These are phyloP conservation scores for Centruroides sculpturatus DNA, from an alignment of 1,140 invertebrate genomes.

Conservation along the genomic window DNA sequence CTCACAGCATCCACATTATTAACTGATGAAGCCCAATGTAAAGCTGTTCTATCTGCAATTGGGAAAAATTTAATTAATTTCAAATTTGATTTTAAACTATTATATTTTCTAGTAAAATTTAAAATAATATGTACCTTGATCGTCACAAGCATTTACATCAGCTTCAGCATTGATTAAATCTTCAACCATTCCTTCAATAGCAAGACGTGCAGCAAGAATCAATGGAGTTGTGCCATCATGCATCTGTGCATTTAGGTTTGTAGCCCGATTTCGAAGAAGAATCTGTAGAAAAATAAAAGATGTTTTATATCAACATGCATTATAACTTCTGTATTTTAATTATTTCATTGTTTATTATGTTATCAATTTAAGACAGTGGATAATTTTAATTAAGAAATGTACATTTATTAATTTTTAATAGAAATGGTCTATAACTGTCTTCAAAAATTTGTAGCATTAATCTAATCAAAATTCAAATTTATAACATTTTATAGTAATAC, in stretches of 20 bases:
- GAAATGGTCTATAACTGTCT: too few relatives aligned
- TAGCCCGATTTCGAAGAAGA: conserved; percentile 72
- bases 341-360: too few relatives aligned
- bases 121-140: conserved; percentile 40
- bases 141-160: conserved; percentile 89
- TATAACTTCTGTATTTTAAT: not conserved
- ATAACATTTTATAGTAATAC: too few relatives aligned
- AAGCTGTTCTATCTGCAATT: conserved; percentile 54
- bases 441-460: too few relatives aligned
- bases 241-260: conserved; percentile 86
- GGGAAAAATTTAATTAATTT: not conserved
- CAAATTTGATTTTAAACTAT: not conserved
- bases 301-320: not conserved
- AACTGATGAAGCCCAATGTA: conserved; percentile 93
- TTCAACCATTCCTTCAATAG: conserved; percentile 83
- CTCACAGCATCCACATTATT: conserved; percentile 91
- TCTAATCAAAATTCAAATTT: too few relatives aligned
- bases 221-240: conserved; percentile 90
- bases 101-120: not conserved
- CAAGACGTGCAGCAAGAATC: conserved; percentile 78
- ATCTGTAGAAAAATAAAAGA: conserved; percentile 43
- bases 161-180: conserved; percentile 86
- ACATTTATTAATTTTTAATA: too few relatives aligned
- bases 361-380: too few relatives aligned
- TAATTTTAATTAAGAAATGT: too few relatives aligned